Percentiles rank a stretch among this genome's conserved stretches.
Evolutionary conservation across 2,888 invertebrate species (phyloP).

Genomic region (Bedellia somnulentella): DNA sequence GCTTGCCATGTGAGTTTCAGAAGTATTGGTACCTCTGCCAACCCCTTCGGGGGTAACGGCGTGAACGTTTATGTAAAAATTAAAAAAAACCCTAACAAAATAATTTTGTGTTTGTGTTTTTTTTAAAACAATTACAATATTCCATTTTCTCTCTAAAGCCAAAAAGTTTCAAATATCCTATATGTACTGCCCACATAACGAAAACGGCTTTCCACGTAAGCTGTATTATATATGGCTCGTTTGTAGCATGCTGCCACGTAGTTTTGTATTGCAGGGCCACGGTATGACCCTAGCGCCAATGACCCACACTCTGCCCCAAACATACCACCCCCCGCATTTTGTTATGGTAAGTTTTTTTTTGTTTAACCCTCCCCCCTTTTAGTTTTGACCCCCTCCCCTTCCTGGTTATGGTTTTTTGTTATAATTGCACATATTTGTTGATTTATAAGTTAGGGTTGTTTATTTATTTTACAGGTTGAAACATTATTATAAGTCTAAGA

Average conservation of each 20-base stretch:
- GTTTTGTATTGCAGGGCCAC: slow-evolving; percentile 50
- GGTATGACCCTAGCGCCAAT: slow-evolving; percentile 55
- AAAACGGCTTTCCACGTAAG: not conserved
- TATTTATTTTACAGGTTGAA: too few relatives aligned
- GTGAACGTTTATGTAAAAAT: too few relatives aligned
- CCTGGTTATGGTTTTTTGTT: not conserved
- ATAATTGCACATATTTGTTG: not conserved
- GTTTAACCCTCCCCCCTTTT: not conserved
- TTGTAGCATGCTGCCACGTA: slow-evolving; percentile 46
- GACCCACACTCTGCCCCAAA: slow-evolving; percentile 56
- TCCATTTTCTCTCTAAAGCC: not conserved
- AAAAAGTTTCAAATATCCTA: not conserved
- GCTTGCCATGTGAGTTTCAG: too few relatives aligned
- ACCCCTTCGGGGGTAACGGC: too few relatives aligned
- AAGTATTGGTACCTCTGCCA: too few relatives aligned
- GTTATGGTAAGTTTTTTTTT: slow-evolving; percentile 44
- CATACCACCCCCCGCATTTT: slow-evolving; percentile 59
- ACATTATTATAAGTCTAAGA: not conserved
- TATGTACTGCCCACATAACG: not conserved
- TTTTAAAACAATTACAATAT: too few relatives aligned
- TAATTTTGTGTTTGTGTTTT: too few relatives aligned
- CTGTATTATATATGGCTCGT: not conserved
- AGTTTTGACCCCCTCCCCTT: not conserved
- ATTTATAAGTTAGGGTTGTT: too few relatives aligned
- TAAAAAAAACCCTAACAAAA: too few relatives aligned